Evolutionary conservation across 2,888 invertebrate species (phyloP), one percentile per base, ranked within the genome.

Genomic region (Elysia crispata): DNA sequence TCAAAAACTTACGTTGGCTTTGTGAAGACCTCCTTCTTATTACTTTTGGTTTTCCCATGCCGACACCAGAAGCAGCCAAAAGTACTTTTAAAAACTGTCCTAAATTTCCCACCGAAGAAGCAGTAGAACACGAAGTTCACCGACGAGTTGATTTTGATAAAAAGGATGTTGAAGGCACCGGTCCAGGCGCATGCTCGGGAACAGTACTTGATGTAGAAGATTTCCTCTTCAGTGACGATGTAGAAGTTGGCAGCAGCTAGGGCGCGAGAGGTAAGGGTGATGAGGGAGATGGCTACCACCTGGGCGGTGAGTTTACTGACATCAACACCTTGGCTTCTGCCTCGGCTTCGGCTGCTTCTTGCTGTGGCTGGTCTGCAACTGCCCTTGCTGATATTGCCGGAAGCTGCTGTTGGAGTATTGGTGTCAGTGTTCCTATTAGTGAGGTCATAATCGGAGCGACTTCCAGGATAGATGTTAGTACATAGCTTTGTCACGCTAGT

Each of bases 91-190:
- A 73, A 73, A 18, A 66, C 33, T 1, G 31, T 8, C 28, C 77
- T 67, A 49, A 77, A 77, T n/a, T 54, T 49, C 11, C 30, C 23
- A 1, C 77, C 77, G 67, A 77, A 77, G 30, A 33, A 54, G 30
- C 77, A 77, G 30, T 77, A 77, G 69, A 67, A 77, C n/a, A 77
- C 15, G 50, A 77, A 77, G 31, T 77, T 77, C 30, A 50, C 69
- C 30, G 77, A 25, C 6, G 77, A 15, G 69, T 77, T 77, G 6
- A 77, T 15, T 8, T 15, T 67, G 1, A 69, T 25, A 20, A 77
- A 18, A 11, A 77, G 25, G 11, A 13, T n/a, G 6, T n/a, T 49
- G 20, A 54, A 25, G 31, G 69, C 77, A 11, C 54, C 67, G 50
- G 67, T 25, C 23, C n/a, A 15, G 0, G 49, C 66, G 54, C 77